phyloP scores from a whole-genome alignment of 2,797 vertebrate species.

The Alectoris magna region DNA sequence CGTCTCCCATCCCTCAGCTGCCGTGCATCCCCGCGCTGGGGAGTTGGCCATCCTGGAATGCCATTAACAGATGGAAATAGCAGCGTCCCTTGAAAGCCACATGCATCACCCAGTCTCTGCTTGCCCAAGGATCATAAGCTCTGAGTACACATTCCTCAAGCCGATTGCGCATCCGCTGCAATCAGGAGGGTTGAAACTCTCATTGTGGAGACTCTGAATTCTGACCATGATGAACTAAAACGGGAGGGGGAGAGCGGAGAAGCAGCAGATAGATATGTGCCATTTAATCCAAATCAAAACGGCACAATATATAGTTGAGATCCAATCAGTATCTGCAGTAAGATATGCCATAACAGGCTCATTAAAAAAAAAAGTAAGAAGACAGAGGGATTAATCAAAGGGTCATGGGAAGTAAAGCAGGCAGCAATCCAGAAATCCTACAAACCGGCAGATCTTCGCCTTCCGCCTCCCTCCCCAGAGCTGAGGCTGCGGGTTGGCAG shows the following conservation, averaged over 20 bases:
- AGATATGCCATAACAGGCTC: constrained; percentile 66
- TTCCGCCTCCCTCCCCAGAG: neutral
- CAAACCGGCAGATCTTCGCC: constrained; percentile 38
- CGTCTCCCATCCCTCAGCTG: constrained; percentile 58
- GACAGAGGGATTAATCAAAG: constrained; percentile 68
- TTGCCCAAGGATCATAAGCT: constrained; percentile 79
- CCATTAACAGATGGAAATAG: constrained; percentile 81
- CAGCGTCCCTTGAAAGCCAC: constrained; percentile 77
- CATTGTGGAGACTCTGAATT: constrained; percentile 73
- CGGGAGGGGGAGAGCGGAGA: constrained; percentile 64
- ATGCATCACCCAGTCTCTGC: constrained; percentile 79
- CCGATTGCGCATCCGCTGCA: constrained; percentile 77
- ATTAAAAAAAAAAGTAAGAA: constrained; percentile 73
- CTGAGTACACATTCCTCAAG: constrained; percentile 82
- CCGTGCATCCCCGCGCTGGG: constrained; percentile 38
- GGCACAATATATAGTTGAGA: constrained; percentile 69
- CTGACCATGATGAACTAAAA: constrained; percentile 65
- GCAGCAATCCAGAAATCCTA: constrained; percentile 66
- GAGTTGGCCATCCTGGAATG: constrained; percentile 66
- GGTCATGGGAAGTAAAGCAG: constrained; percentile 58
- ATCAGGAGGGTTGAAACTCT: constrained; percentile 75
- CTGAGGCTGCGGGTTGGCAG: constrained; percentile 24
- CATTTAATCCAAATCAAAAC: constrained; percentile 79
- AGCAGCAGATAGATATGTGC: constrained; percentile 75
- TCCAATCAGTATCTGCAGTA: constrained; percentile 70